Evolutionary conservation across 2,113 vertebrate species (phyloP), one percentile per base, ranked within the genome.

Genomic region (Nansenia antarctica): DNA sequence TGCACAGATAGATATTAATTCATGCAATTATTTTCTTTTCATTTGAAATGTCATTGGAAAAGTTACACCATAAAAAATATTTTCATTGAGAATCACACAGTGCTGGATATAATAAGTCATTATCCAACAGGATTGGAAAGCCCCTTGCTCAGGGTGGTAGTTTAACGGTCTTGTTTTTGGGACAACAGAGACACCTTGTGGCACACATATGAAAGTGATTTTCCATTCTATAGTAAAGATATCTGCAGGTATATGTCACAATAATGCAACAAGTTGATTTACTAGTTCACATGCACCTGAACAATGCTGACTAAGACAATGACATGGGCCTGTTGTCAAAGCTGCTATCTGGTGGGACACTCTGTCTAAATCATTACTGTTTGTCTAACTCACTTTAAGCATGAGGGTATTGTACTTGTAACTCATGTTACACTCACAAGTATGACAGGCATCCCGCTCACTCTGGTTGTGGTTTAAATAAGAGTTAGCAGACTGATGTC

Each of bases 381-480:
- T 20, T 61, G 37, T 60, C 82, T 52, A 83, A 90, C 86, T 92
- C 85, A 86, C 90, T 91, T 90, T 82, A 81, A 87, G 91, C 89
- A 85, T 80, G 70, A 87, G 89, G 78, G 85, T 93, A 94, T 90
- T 89, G 88, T 87, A 82, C 84, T 78, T 84, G 89, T 89, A 93
- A 90, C 91, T 92, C 90, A 88, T 84, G 81, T 93, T 90, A 92
- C 91, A 85, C 79, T 87, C 87, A 83, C 92, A 94, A 93, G 92
- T 95, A 92, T 93, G 92, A 80, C 87, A 91, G 92, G 90, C 91
- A 93, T 95, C 87, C 91, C 90, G 90, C 92, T 87, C 86, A 49
- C 85, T 85, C 82, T 88, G 87, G 57, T 83, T 72, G 81, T 88
- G 89, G 88, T 89, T 89, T 85, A 88, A 86, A 86, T 77, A 89